Percentiles rank a stretch among this genome's conserved stretches.
These are phyloP conservation scores for Taphrorychus bicolor DNA, from an alignment of 2,888 invertebrate species.

Conservation along the genomic window DNA sequence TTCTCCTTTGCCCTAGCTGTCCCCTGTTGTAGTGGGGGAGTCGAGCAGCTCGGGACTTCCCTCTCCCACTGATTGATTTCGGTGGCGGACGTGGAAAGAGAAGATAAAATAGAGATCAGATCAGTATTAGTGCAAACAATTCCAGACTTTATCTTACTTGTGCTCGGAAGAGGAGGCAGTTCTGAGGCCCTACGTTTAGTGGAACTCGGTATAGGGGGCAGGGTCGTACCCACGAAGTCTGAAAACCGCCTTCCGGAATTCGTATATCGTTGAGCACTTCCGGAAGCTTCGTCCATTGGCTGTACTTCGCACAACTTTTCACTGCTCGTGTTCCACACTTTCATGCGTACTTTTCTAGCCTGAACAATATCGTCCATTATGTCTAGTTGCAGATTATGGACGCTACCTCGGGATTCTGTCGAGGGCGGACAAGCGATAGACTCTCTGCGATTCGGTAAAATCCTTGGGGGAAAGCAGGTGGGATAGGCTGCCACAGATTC, in stretches of 20 bases:
- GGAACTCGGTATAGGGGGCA: conserved; percentile 67
- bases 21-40: conserved; percentile 10
- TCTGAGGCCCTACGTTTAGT: conserved; percentile 76
- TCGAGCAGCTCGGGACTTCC: conserved; percentile 46
- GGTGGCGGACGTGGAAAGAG: conserved; percentile 80
- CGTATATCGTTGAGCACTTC: conserved; percentile 67
- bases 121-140: conserved; percentile 85
- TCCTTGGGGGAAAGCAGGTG: conserved; percentile 60
- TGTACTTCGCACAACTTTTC: conserved; percentile 82
- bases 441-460: conserved; percentile 54
- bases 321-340: conserved; percentile 83
- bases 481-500: conserved; percentile 85
- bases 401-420: conserved; percentile 77
- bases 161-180: conserved; percentile 62
- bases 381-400: conserved; percentile 83
- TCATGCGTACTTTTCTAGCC: conserved; percentile 82
- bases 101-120: conserved; percentile 78
- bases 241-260: conserved; percentile 69
- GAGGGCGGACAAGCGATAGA: conserved; percentile 66
- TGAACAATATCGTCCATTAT: conserved; percentile 90
- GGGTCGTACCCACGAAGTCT: conserved; percentile 71
- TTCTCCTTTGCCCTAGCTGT: conserved; percentile 53
- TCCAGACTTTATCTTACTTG: conserved; percentile 61
- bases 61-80: conserved; percentile 73
- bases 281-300: conserved; percentile 73